Conservation (phyloP, 2,113 vertebrate genomes). For the Pantherophis guttatus region DNA sequence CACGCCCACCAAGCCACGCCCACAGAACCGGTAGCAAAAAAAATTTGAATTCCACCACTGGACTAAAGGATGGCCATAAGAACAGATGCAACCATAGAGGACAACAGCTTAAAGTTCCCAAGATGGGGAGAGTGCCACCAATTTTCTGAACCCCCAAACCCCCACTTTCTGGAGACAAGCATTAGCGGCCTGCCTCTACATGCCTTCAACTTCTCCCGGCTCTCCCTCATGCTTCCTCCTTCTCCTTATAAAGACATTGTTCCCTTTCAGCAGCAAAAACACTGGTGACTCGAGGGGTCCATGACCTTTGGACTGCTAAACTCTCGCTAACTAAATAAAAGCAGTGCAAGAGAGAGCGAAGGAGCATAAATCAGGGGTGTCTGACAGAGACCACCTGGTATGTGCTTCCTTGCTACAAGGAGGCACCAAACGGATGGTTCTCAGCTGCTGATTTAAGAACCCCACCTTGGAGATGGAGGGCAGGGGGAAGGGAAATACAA, state of each 20-base stretch:
- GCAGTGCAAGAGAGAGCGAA: constrained; percentile 63
- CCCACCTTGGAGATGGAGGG: constrained; percentile 44
- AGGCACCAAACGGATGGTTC: constrained; percentile 40
- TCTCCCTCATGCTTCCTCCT: background rate
- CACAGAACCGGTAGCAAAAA: no score
- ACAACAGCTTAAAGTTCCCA: no score
- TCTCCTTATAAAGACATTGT: constrained; percentile 59
- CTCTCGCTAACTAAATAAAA: constrained; percentile 72
- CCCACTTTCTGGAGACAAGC: background rate
- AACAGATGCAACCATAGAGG: background rate
- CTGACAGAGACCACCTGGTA: constrained; percentile 72
- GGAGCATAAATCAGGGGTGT: constrained; percentile 62
- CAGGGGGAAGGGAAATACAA: background rate
- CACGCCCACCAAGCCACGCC: no score
- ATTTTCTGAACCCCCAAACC: background rate
- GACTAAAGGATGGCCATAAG: background rate
- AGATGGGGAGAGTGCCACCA: background rate
- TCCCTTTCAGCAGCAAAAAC: constrained; percentile 66
- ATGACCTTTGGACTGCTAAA: constrained; percentile 65
- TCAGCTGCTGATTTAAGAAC: constrained; percentile 59
- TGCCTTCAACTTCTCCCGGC: fast-evolving
- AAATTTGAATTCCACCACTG: no score
- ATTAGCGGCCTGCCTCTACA: background rate
- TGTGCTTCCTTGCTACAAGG: constrained; percentile 30
- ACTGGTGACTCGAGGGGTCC: constrained; percentile 65